Evolutionary conservation across 2,888 invertebrate species (phyloP), one percentile per base, ranked within the genome.

Genomic region (Nesidiocoris tenuis): DNA sequence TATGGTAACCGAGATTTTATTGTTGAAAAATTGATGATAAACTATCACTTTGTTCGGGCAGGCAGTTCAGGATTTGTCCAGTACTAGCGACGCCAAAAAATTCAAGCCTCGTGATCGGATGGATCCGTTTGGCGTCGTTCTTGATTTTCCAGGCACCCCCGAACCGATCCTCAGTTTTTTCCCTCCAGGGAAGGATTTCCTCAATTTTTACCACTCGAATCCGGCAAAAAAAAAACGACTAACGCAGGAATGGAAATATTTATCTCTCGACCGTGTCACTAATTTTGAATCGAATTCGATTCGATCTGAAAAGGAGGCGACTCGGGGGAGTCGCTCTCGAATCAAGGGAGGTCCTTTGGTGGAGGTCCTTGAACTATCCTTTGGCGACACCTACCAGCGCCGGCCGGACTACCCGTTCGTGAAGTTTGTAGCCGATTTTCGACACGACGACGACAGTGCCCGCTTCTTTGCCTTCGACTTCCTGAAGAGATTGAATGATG

Each of bases 341-440:
- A 39, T 39, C 3, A 39, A 39, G 39, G 39, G 39, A 39, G 39
- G 12, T 12, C 39, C 12, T 39, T 39, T 39, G 39, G 12, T 39
- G 39, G n/a, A n/a, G n/a, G 39, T 39, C 39, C 3, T n/a, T n/a
- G 12, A 65, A 64, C 74, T 80, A 79, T 81, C 85, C 87, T 85
- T 95, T 95, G 59, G 95, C 91, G 18, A 99, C 98, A 18, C 98
- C 99, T 23, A 99, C 99, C 57, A 97, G 86, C 1, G 99, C 98
- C 56, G 99, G 97, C 80, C 99, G 87, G 81, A 99, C 90, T 81
- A 96, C 95, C 80, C 99, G 87, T 82, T 95, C 94, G 82, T 95
- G 93, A 74, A 99, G 86, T 83, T 94, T 95, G 85, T 97, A 99
- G 3, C 99, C 99, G 64, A 95, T 88, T 86, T 99, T 98, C 76